phyloP scores from a whole-genome alignment of 2,113 vertebrate species.

The Rallus limicola region DNA sequence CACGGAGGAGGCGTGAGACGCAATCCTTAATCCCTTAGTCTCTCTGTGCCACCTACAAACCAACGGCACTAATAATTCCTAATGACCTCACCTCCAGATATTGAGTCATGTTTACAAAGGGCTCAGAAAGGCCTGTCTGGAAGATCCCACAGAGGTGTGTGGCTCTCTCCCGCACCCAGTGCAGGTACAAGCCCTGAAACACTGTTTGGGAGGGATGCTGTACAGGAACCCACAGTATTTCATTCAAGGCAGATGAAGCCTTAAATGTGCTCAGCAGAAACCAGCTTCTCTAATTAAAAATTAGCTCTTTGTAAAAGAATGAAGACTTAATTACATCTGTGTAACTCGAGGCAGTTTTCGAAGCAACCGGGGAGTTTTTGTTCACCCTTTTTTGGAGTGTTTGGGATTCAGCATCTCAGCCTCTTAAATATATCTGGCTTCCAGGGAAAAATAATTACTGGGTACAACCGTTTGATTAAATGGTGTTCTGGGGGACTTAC shows the following conservation, averaged over 20 bases:
- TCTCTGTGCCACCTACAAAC: not conserved
- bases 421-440: not conserved
- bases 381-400: not conserved
- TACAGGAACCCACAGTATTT: not conserved
- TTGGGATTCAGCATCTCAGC: not conserved
- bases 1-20: fast-evolving
- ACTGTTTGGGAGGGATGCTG: not conserved
- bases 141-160: not conserved
- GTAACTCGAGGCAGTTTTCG: conserved; percentile 13
- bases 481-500: not conserved
- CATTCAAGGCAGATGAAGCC: not conserved
- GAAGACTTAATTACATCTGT: conserved; percentile 37
- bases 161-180: not conserved
- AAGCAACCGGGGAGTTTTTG: not conserved
- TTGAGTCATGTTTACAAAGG: not conserved
- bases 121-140: not conserved
- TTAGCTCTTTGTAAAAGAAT: not conserved
- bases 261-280: not conserved
- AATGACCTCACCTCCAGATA: not conserved
- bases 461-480: not conserved
- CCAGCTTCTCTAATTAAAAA: not conserved
- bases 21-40: not conserved
- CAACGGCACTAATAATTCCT: not conserved
- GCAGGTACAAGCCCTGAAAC: not conserved
- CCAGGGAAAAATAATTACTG: conserved; percentile 10